Conservation (phyloP, 1,140 invertebrate species). For the Fopius arisanus region DNA sequence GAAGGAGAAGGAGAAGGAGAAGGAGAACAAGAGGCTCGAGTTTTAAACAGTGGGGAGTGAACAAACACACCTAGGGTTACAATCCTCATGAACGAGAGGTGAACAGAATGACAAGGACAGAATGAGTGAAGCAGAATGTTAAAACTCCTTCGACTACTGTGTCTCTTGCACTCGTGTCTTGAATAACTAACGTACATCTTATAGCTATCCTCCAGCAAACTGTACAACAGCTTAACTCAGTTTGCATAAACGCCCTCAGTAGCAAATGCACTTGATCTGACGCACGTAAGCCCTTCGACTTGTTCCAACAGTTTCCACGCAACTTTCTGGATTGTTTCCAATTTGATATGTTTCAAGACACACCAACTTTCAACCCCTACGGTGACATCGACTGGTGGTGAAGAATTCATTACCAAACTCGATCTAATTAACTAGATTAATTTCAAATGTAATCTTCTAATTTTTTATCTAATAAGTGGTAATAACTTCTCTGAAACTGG, state of each 20-base stretch:
- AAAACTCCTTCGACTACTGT: constrained; percentile 3
- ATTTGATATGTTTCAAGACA: not conserved
- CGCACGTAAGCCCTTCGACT: constrained; percentile 12
- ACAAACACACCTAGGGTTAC: not conserved
- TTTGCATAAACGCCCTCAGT: constrained; percentile 34
- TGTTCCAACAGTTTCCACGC: constrained; percentile 1
- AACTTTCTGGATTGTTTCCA: constrained; percentile 9
- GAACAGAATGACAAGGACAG: not conserved
- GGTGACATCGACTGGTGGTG: not conserved
- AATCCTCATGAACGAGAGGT: not conserved
- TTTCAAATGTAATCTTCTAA: too few species aligned
- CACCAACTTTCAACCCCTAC: not conserved
- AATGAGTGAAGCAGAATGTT: not conserved
- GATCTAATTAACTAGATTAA: too few species aligned
- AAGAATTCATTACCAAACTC: too few species aligned
- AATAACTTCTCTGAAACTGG: too few species aligned
- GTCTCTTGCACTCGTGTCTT: constrained; percentile 10
- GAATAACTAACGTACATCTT: constrained; percentile 14
- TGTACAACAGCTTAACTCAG: constrained; percentile 31
- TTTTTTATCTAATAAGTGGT: too few species aligned
- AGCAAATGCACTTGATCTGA: constrained; percentile 18
- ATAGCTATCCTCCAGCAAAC: not conserved
- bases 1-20: not conserved
- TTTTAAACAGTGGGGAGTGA: not conserved
- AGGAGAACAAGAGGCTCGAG: not conserved